Evolutionary conservation across 2,113 vertebrate genomes (phyloP).

Genomic region (Semicossyphus pulcher): DNA sequence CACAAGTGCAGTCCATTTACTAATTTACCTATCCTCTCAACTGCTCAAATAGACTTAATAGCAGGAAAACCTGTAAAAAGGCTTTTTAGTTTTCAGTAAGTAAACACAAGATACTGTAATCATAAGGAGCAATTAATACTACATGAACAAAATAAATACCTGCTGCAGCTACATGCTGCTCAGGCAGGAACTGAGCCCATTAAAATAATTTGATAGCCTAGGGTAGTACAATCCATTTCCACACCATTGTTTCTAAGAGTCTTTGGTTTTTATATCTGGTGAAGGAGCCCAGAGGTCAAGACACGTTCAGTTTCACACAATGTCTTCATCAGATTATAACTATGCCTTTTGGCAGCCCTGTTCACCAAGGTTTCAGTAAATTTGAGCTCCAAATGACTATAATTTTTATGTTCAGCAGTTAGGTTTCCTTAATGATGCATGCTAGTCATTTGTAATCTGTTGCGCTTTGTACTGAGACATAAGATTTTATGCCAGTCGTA

Average conservation of each 20-base stretch:
- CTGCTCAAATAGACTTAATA: too few relatives aligned
- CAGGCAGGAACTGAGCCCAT: too few relatives aligned
- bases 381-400: not conserved
- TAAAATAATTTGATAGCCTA: not conserved
- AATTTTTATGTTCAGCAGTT: not conserved
- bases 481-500: not conserved
- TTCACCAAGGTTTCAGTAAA: not conserved
- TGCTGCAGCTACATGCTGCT: not conserved
- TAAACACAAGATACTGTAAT: too few relatives aligned
- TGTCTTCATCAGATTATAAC: not conserved
- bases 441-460: not conserved
- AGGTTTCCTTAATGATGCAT: constrained; percentile 4
- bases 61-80: too few relatives aligned
- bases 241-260: not conserved
- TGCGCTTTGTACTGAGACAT: not conserved
- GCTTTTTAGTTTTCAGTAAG: too few relatives aligned
- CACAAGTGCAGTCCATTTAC: too few relatives aligned
- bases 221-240: not conserved
- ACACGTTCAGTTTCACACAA: not conserved
- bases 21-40: too few relatives aligned
- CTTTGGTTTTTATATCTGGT: not conserved
- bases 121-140: not conserved
- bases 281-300: constrained; percentile 1
- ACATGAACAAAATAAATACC: not conserved
- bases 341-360: not conserved